Base-by-base conservation (phyloP, 2,888 invertebrate genomes). In the Cerastoderma edule region DNA sequence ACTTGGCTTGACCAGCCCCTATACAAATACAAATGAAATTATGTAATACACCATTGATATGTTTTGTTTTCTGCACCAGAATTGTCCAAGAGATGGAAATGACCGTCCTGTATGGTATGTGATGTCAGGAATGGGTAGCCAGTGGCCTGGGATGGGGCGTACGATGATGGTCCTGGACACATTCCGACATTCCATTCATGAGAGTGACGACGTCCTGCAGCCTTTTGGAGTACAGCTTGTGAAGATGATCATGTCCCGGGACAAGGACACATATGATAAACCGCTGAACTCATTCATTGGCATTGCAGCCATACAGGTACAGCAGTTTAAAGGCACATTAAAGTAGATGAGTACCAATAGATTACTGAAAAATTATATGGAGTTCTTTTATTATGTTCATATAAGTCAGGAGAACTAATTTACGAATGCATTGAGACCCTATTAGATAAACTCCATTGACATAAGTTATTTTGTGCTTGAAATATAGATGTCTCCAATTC, bases 101-200 rank as follows among this genome's bases (percentile, higher is more conserved):
- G 2, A 63, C 10, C 95, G 96, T 19, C 97, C 98, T 0, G 93
- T 99, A 71, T 99, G 98, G 97, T 99, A 95, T 93, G 95, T 99
- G 80, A 99, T 98, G 94, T 96, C 98, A 57, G 99, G 99, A 74
- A 99, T 99, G 99, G 99, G 99, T n/a, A 96, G 97, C 48, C 99
- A 99, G 93, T 99, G 99, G 98, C 95, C 96, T 50, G 97, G 97
- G 87, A 99, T 99, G 98, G 98, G 96, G 19, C 95, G 95, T 90
- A 95, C 96, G 74, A 94, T 99, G 83, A 95, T 99, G 95, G 93
- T 94, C 80, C 94, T 99, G 81, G 96, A 97, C 68, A 93, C 94
- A 0, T 99, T 99, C 94, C 95, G 95, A 79, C 94, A 95, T 72
- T 96, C 96, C 73, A 95, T 99, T 84, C 94, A 95, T 83, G 95